phyloP scores from a whole-genome alignment of 2,113 vertebrate species.

The Mugil cephalus region DNA sequence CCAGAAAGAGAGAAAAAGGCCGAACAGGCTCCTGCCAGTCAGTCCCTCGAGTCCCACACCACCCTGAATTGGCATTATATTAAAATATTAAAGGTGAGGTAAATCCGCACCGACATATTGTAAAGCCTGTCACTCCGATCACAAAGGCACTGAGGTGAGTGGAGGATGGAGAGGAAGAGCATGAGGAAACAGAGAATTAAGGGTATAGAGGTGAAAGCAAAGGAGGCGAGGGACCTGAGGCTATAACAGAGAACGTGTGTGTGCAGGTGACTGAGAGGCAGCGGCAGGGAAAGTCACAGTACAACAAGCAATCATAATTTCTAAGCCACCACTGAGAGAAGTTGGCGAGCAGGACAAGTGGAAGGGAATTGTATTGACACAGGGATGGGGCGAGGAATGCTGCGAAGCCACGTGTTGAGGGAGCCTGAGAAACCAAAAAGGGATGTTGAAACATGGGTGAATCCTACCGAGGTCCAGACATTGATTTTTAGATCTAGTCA shows the following conservation, averaged over 20 bases:
- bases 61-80: conserved; percentile 84
- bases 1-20: conserved; percentile 28
- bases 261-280: conserved; percentile 71
- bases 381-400: conserved; percentile 75
- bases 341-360: conserved; percentile 83
- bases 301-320: conserved; percentile 83
- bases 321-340: conserved; percentile 83
- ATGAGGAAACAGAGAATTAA: conserved; percentile 52
- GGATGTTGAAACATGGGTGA: conserved; percentile 77
- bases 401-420: conserved; percentile 77
- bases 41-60: conserved; percentile 74
- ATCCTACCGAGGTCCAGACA: conserved; percentile 77
- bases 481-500: conserved; percentile 34
- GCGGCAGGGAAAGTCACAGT: conserved; percentile 77
- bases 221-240: conserved; percentile 62
- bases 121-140: conserved; percentile 85
- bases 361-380: conserved; percentile 88
- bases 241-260: conserved; percentile 61
- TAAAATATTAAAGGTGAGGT: conserved; percentile 90
- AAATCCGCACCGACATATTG: conserved; percentile 82
- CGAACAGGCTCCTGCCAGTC: conserved; percentile 42
- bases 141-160: conserved; percentile 80
- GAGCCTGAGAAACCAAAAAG: conserved; percentile 68
- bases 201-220: conserved; percentile 52
- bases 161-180: conserved; percentile 72